Conservation (phyloP, 2,113 vertebrate species). For the Tor tambroides region DNA sequence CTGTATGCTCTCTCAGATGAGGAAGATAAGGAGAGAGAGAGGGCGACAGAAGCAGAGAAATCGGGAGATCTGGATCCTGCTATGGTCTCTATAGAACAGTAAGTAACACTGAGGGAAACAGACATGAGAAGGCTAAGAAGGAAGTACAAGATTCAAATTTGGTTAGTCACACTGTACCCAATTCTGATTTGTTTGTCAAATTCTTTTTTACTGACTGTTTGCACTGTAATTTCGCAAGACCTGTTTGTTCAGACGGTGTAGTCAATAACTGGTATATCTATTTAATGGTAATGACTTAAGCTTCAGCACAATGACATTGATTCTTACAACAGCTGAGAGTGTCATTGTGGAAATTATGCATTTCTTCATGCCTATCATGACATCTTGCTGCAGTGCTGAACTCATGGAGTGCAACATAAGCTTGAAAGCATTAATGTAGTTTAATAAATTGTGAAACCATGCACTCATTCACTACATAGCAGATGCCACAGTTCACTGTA, state of each 20-base stretch:
- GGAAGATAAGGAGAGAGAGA: conserved; percentile 44
- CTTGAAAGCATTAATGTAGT: neutral
- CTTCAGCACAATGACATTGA: neutral
- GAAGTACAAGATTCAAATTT: neutral
- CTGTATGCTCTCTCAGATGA: conserved; percentile 12
- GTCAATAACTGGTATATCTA: neutral
- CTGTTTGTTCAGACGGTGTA: neutral
- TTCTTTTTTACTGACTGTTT: neutral
- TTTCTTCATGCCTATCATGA: neutral
- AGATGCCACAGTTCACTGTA: neutral
- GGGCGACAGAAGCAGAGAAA: conserved; percentile 33
- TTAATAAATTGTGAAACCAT: neutral
- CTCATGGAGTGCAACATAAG: neutral
- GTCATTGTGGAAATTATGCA: neutral
- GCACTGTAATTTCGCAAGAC: neutral
- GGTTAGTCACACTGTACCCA: neutral
- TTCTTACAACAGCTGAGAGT: too few species aligned
- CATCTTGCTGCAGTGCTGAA: neutral
- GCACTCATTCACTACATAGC: neutral
- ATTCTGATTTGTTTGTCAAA: neutral
- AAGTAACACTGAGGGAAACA: conserved; percentile 7
- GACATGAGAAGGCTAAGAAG: neutral
- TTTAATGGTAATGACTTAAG: neutral
- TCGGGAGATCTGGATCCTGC: conserved; percentile 12
- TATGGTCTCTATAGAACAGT: conserved; percentile 51